phyloP scores from a whole-genome alignment of 1,140 invertebrate genomes.

The Euwallacea fornicatus region DNA sequence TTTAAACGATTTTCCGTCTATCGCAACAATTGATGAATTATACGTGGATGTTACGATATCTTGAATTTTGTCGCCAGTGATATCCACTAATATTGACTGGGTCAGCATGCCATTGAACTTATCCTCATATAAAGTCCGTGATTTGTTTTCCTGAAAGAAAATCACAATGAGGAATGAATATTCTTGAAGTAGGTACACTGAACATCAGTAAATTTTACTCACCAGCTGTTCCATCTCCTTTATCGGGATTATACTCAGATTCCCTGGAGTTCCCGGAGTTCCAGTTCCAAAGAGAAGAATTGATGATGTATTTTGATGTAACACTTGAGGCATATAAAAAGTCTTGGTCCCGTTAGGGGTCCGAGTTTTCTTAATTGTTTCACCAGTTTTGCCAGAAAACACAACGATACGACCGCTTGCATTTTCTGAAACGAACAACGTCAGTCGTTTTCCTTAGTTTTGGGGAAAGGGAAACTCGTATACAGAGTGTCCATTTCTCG shows the following conservation, averaged over 20 bases:
- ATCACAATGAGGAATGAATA: background rate
- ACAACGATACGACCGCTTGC: constrained; percentile 65
- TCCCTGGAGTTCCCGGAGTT: constrained; percentile 71
- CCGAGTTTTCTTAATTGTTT: constrained; percentile 62
- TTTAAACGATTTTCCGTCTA: constrained; percentile 68
- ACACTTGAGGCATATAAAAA: constrained; percentile 69
- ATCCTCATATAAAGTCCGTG: constrained; percentile 54
- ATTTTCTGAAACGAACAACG: constrained; percentile 15
- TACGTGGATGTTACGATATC: constrained; percentile 76
- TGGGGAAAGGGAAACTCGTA: background rate
- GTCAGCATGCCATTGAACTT: constrained; percentile 59
- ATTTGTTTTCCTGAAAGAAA: constrained; percentile 33
- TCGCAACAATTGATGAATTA: constrained; percentile 72
- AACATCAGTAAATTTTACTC: constrained; percentile 13
- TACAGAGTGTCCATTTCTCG: background rate
- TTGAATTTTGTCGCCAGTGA: constrained; percentile 71
- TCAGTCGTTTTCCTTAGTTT: background rate
- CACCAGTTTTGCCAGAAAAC: constrained; percentile 71
- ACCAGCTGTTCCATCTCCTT: constrained; percentile 46
- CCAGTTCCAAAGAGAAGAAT: constrained; percentile 70
- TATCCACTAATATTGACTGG: constrained; percentile 74
- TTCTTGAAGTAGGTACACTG: background rate
- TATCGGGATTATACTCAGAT: constrained; percentile 54
- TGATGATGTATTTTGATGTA: constrained; percentile 61
- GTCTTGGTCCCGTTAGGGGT: constrained; percentile 72